Evolutionary conservation across 2,888 invertebrate species (phyloP).

Genomic region (Rutpela maculata): DNA sequence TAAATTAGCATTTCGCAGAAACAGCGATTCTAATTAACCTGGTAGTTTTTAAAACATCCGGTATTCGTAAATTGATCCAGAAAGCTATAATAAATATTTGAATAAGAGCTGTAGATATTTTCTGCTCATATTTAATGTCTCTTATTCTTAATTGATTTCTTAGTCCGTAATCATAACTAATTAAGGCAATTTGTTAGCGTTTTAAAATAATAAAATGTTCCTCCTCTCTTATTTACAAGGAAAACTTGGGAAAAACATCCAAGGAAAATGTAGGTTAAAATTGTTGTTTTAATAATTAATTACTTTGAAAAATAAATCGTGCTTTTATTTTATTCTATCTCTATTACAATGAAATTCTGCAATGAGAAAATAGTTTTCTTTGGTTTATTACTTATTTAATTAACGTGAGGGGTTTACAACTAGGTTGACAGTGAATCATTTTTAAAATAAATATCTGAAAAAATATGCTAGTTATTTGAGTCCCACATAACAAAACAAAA

Average conservation of each 20-base stretch:
- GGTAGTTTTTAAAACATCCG: conserved; percentile 2
- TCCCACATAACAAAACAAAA: too few species aligned
- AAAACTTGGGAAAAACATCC: conserved; percentile 33
- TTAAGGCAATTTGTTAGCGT: conserved; percentile 43
- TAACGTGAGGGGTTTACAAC: not conserved
- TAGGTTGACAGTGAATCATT: not conserved
- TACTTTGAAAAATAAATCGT: conserved; percentile 24
- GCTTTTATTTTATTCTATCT: conserved; percentile 15
- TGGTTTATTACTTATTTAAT: conserved; percentile 16
- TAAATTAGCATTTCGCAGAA: not conserved
- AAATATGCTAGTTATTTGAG: not conserved
- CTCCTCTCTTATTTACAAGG: conserved; percentile 35
- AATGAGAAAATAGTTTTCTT: not conserved
- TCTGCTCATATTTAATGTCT: conserved; percentile 43
- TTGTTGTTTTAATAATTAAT: conserved; percentile 36
- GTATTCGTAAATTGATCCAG: not conserved
- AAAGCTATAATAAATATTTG: conserved; percentile 41
- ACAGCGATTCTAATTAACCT: not conserved
- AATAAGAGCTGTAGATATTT: conserved; percentile 34
- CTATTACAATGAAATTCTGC: conserved; percentile 9
- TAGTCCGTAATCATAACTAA: conserved; percentile 44
- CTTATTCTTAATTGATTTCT: conserved; percentile 40
- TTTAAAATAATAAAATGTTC: conserved; percentile 38
- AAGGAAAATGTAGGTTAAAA: conserved; percentile 33
- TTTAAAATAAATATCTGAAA: not conserved